phyloP scores from a whole-genome alignment of 2,113 vertebrate species.

The Rhinolophus sinicus region DNA sequence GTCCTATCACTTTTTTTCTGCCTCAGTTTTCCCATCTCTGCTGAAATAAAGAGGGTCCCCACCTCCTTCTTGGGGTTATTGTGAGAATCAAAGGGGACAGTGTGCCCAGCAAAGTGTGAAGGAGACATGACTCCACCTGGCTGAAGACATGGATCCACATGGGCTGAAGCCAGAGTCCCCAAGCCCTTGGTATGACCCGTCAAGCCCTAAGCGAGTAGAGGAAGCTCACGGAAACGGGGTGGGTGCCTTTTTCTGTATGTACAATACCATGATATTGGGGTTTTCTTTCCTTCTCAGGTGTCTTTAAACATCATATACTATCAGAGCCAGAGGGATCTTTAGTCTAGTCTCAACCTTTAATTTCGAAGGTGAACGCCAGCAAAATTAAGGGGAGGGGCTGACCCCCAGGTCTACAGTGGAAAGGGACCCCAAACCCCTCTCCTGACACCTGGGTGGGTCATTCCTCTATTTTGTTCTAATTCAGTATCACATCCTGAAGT shows the following conservation, averaged over 20 bases:
- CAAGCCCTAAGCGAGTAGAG: neutral
- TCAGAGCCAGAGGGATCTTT: neutral
- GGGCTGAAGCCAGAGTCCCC: neutral
- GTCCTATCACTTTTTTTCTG: neutral
- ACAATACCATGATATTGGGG: accelerated
- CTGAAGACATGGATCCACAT: neutral
- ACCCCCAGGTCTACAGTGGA: neutral
- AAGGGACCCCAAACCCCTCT: neutral
- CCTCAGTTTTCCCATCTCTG: neutral
- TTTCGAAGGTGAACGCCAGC: neutral
- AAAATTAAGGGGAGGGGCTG: neutral
- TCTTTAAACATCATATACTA: neutral
- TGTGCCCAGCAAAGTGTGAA: neutral
- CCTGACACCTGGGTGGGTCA: neutral
- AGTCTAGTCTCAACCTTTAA: neutral
- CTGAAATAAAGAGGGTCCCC: neutral
- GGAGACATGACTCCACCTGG: too few species aligned
- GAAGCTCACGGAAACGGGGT: neutral
- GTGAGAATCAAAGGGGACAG: neutral
- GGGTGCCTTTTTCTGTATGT: neutral
- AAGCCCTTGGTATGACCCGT: neutral
- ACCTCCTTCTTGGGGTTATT: neutral
- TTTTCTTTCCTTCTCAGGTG: neutral
- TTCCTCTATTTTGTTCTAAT: neutral
- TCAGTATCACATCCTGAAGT: neutral